Conservation (phyloP, 2,797 vertebrate genomes). For the Saxicola maurus region DNA sequence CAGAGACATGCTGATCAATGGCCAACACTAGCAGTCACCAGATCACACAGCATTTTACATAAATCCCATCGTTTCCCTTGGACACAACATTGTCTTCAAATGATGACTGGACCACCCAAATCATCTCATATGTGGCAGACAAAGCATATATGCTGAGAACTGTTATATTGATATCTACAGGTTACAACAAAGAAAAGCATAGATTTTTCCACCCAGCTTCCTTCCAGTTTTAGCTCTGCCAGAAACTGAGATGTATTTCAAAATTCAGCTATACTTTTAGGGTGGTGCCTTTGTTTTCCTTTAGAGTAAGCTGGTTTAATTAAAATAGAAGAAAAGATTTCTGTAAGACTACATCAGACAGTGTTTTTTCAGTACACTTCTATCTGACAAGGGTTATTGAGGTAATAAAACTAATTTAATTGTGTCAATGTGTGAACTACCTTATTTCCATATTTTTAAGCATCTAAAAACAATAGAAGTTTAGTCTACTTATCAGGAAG, state of each 20-base stretch:
- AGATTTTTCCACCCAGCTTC: neutral
- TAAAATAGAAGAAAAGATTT: neutral
- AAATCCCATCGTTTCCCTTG: neutral
- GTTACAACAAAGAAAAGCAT: neutral
- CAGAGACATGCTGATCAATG: neutral
- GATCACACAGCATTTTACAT: neutral
- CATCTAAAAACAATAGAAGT: neutral
- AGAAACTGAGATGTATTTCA: neutral
- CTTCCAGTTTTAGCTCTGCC: neutral
- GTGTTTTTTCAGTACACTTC: neutral
- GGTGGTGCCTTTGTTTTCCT: neutral
- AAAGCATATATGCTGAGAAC: neutral
- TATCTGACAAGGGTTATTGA: accelerated
- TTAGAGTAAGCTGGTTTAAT: neutral
- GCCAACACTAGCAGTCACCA: neutral
- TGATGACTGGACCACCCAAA: neutral
- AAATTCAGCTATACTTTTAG: neutral
- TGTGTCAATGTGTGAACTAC: neutral
- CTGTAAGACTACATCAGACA: neutral
- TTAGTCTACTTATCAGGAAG: neutral
- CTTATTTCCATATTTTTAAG: neutral
- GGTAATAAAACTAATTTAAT: neutral
- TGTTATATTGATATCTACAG: neutral
- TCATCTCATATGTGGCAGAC: neutral
- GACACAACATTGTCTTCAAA: neutral